Evolutionary conservation across 2,888 invertebrate species (phyloP).

Genomic region (Caenorhabditis drosophilae): DNA sequence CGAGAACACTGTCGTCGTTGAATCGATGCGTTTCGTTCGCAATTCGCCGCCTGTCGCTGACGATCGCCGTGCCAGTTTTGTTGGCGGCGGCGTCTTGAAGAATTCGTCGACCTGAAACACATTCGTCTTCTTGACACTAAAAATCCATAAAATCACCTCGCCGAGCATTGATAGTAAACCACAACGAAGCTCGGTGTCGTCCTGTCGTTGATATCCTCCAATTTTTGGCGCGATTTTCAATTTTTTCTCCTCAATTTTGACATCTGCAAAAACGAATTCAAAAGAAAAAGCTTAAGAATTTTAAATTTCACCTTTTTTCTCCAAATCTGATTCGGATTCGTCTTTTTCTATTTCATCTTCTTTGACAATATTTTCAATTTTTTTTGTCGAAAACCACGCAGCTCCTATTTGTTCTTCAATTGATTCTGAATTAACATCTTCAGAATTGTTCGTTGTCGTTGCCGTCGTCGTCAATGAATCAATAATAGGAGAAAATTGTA

Average conservation of each 20-base stretch:
- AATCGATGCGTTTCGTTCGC: conserved; percentile 6
- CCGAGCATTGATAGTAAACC: conserved; percentile 33
- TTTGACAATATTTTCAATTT: neutral
- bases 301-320: too few relatives aligned
- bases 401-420: conserved; percentile 37
- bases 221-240: neutral
- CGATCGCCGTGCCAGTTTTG: conserved; percentile 21
- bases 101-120: neutral
- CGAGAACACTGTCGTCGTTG: neutral
- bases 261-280: neutral
- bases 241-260: neutral
- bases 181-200: conserved; percentile 11
- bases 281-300: too few relatives aligned
- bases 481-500: too few relatives aligned
- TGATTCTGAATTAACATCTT: neutral
- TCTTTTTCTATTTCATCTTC: neutral
- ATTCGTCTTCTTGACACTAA: neutral
- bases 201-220: conserved; percentile 11
- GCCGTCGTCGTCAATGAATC: too few relatives aligned
- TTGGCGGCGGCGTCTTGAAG: conserved; percentile 9
- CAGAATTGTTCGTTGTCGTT: neutral
- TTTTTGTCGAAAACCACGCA: conserved; percentile 26
- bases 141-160: conserved; percentile 19
- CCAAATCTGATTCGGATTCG: too few relatives aligned
- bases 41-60: neutral